Evolutionary conservation across 2,888 invertebrate genomes (phyloP), one percentile per base, ranked within the genome.

Genomic region (Eristalis pertinax): DNA sequence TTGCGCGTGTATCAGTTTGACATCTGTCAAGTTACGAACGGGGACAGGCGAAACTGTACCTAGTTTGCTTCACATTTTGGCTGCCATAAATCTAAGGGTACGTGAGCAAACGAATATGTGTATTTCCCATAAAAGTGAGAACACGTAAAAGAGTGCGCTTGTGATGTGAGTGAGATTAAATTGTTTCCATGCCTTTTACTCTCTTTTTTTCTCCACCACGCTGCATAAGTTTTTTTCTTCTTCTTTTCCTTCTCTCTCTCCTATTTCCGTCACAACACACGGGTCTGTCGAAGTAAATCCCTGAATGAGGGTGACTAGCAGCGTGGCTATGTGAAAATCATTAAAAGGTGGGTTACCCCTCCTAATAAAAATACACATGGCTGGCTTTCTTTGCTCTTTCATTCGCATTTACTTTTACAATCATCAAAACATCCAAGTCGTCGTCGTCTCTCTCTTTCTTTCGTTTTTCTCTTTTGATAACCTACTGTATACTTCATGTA

Each of bases 41-140:
- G n/a, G n/a, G 63, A 70, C 38, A 50, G 43, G 11, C 86, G 86
- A 78, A 86, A 86, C 86, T 86, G 86, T 86, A 86, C 86, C 70
- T 24, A 63, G 43, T 38, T 67, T 50, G 32, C 29, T 65, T 74
- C 64, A 41, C 56, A 56, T 68, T 62, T 50, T 8, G 50, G 50
- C 19, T 69, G 41, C 74, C 29, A 81, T 64, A 81, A 72, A 79
- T 43, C 58, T 41, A 65, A 72, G 58, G 41, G 56, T 65, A 72
- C 58, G 41, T 65, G 29, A 24, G 64, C 70, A 50, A 67, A 60
- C 64, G 24, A 65, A 65, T 60, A 50, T 56, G 56, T 65, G 56
- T 65, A 41, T 35, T 67, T 67, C 35, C 72, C 60, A 81, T 81
- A 74, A 69, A 77, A 69, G 60, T 58, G n/a, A 4, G n/a, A 74